Conservation (phyloP, 2,888 invertebrate genomes). For the Petrolisthes manimaculis region DNA sequence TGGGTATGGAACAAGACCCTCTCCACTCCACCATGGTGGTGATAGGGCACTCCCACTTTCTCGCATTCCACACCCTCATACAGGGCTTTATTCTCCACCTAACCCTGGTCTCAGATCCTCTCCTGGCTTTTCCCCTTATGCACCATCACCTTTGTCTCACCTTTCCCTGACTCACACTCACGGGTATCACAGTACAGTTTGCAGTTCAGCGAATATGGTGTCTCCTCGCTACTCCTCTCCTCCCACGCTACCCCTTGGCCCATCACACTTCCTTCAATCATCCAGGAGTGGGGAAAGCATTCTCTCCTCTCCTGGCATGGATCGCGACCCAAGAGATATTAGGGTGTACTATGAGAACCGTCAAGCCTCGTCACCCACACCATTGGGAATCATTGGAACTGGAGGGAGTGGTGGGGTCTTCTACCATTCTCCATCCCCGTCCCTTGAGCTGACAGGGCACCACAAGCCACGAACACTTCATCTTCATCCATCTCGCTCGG, state of each 20-base stretch:
- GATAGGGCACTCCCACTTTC: constrained; percentile 56
- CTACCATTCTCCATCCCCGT: constrained; percentile 73
- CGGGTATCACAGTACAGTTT: constrained; percentile 68
- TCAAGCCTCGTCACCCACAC: constrained; percentile 56
- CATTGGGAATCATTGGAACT: constrained; percentile 39
- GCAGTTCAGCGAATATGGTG: constrained; percentile 46
- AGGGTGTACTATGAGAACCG: constrained; percentile 55
- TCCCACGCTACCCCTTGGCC: constrained; percentile 65
- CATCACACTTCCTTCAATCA: constrained; percentile 70
- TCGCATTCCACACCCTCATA: constrained; percentile 60
- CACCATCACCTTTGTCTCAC: constrained; percentile 71
- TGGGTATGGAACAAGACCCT: constrained; percentile 51
- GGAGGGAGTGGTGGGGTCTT: constrained; percentile 42
- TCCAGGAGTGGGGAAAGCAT: constrained; percentile 76
- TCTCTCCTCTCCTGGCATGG: constrained; percentile 67
- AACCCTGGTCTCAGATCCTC: constrained; percentile 63
- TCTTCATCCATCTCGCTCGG: constrained; percentile 51
- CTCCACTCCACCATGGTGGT: constrained; percentile 53
- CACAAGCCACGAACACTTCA: constrained; percentile 59
- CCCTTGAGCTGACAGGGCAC: constrained; percentile 71
- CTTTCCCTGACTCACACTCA: constrained; percentile 77
- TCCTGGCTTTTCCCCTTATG: constrained; percentile 49
- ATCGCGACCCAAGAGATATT: constrained; percentile 66
- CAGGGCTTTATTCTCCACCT: constrained; percentile 68
- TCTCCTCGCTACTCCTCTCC: constrained; percentile 68